Conservation (phyloP, 37 sponge, comb jelly and placozoan genomes). For the Tethya wilhelma region DNA sequence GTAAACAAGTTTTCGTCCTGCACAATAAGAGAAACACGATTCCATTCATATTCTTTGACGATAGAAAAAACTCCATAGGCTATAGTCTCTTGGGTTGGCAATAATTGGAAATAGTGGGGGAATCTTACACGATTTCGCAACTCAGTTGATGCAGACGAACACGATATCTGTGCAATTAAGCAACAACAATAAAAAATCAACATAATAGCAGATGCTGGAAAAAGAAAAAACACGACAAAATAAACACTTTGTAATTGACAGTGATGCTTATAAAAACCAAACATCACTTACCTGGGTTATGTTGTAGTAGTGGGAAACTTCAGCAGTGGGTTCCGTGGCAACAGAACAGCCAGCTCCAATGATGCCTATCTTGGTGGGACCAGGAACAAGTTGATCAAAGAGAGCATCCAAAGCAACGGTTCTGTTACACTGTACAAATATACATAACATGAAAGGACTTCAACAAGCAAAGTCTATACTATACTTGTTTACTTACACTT, state of each 20-base stretch:
- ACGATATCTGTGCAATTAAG: slow-evolving; percentile 56
- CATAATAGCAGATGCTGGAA: no score
- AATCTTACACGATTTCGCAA: slow-evolving; percentile 27
- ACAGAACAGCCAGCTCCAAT: slow-evolving; percentile 11
- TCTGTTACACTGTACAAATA: slow-evolving; percentile 1
- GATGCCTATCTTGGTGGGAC: background rate
- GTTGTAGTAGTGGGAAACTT: slow-evolving; percentile 13
- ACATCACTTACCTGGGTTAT: background rate
- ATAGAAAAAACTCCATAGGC: slow-evolving; percentile 22
- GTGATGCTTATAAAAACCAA: background rate
- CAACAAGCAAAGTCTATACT: background rate
- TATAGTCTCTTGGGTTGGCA: slow-evolving; percentile 28
- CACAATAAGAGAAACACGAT: slow-evolving; percentile 21
- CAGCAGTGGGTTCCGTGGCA: slow-evolving; percentile 17
- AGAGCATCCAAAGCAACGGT: slow-evolving; percentile 2
- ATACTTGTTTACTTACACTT: slow-evolving; percentile 11
- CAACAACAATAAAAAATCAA: no score
- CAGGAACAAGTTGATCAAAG: background rate
- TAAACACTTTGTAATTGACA: background rate
- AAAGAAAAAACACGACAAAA: no score
- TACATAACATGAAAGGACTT: background rate
- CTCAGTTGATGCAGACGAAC: slow-evolving; percentile 40
- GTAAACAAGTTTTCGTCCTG: slow-evolving; percentile 67
- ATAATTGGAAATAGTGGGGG: slow-evolving; percentile 48
- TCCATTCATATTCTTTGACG: slow-evolving; percentile 39